Evolutionary conservation across 2,797 vertebrate species (phyloP).

Genomic region (Cuculus canorus): DNA sequence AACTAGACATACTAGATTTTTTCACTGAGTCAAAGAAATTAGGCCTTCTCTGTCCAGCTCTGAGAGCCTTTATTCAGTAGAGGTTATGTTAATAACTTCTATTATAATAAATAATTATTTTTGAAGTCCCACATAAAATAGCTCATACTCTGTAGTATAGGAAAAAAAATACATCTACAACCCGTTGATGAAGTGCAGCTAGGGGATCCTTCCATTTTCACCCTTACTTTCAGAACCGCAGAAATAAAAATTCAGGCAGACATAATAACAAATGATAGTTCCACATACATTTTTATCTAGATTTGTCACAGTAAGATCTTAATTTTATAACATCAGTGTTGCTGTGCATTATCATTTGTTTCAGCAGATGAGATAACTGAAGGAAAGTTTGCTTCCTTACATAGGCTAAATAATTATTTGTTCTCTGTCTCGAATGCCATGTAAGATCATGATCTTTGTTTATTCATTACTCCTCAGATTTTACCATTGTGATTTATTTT

Average conservation of each 20-base stretch:
- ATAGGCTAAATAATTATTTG: neutral
- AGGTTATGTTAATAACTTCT: neutral
- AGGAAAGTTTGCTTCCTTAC: neutral
- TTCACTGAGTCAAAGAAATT: neutral
- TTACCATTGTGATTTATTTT: slow-evolving; percentile 30
- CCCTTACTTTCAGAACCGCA: neutral
- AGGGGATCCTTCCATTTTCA: neutral
- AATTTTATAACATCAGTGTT: neutral
- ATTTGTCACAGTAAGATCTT: slow-evolving; percentile 2
- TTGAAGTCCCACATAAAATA: neutral
- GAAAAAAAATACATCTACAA: neutral
- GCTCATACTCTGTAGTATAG: fast-evolving
- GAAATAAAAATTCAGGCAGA: neutral
- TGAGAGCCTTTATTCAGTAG: neutral
- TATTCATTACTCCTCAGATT: slow-evolving; percentile 12
- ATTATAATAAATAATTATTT: neutral
- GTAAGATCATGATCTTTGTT: neutral
- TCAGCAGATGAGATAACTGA: neutral
- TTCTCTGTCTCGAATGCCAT: neutral
- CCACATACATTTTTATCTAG: neutral
- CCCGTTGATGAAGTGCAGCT: neutral
- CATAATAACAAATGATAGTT: neutral
- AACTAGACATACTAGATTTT: neutral
- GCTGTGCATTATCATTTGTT: neutral
- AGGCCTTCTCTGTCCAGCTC: neutral